Evolutionary conservation across 1,140 invertebrate species (phyloP).

Genomic region (Hycleus cichorii): DNA sequence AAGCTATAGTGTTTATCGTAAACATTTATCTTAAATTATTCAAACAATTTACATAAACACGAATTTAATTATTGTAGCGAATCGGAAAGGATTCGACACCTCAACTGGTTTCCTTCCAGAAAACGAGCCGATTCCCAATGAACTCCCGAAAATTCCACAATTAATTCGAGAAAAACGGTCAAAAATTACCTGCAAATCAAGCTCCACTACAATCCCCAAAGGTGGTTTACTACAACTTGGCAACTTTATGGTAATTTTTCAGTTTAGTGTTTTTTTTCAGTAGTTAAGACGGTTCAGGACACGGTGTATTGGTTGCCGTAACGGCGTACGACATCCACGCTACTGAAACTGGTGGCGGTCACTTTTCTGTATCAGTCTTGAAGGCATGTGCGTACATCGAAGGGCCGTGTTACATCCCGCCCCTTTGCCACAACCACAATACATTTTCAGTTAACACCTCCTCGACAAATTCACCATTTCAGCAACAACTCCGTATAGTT

Average conservation of each 20-base stretch:
- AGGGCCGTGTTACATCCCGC: conserved; percentile 23
- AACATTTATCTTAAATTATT: conserved; percentile 16
- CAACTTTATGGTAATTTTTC: no score
- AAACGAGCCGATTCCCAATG: no score
- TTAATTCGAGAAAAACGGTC: no score
- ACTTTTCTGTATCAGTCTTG: conserved; percentile 9
- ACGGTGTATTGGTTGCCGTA: background rate
- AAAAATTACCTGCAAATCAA: no score
- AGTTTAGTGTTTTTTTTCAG: no score
- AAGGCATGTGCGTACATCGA: conserved; percentile 16
- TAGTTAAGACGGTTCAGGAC: no score
- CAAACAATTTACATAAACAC: conserved; percentile 16
- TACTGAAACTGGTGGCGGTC: conserved; percentile 17
- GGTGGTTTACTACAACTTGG: no score
- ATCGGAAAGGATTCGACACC: no score
- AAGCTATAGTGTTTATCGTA: conserved; percentile 6
- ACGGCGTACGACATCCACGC: conserved; percentile 19
- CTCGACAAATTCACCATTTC: background rate
- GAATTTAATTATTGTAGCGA: background rate
- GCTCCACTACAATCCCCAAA: no score
- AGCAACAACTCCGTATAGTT: background rate
- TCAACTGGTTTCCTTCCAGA: no score
- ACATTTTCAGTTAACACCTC: no score
- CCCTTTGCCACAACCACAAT: conserved; percentile 9
- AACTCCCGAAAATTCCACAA: no score